phyloP scores from a whole-genome alignment of 2,888 invertebrate genomes.

The Troides oblongomaculatus region DNA sequence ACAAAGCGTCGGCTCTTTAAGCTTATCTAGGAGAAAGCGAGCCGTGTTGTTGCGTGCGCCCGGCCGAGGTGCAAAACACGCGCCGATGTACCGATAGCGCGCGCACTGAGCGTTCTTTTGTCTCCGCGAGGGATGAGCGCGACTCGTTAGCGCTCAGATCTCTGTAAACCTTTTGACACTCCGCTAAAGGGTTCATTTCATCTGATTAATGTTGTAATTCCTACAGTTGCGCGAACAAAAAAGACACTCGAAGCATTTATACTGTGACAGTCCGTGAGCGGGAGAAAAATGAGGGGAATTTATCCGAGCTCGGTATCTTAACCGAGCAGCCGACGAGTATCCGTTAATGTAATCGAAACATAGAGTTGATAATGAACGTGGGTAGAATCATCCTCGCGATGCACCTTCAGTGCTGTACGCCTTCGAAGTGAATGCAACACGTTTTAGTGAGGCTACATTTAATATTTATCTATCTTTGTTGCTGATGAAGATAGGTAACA shows the following conservation, averaged over 20 bases:
- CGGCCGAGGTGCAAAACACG: conserved; percentile 44
- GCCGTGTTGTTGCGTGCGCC: conserved; percentile 39
- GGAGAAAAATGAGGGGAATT: conserved; percentile 68
- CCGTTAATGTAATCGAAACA: conserved; percentile 45
- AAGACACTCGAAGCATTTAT: conserved; percentile 63
- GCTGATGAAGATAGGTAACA: conserved; percentile 29
- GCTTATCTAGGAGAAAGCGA: conserved; percentile 72
- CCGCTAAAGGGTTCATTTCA: conserved; percentile 74
- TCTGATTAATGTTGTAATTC: conserved; percentile 74
- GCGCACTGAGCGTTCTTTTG: conserved; percentile 61
- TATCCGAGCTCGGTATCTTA: conserved; percentile 60
- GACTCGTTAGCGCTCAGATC: conserved; percentile 59
- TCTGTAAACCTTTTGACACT: conserved; percentile 73
- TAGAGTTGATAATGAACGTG: conserved; percentile 36
- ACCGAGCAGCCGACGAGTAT: conserved; percentile 46
- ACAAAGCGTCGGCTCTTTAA: conserved; percentile 57
- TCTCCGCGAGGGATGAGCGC: conserved; percentile 62
- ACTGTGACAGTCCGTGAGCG: conserved; percentile 60
- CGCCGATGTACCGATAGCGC: conserved; percentile 48
- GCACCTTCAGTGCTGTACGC: not conserved
- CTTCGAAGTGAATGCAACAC: conserved; percentile 12
- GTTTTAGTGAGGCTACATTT: conserved; percentile 22
- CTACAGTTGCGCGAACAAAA: conserved; percentile 62
- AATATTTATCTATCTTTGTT: conserved; percentile 14
- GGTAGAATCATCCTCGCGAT: conserved; percentile 34